Evolutionary conservation across 2,113 vertebrate genomes (phyloP).

Genomic region (Struthio camelus): DNA sequence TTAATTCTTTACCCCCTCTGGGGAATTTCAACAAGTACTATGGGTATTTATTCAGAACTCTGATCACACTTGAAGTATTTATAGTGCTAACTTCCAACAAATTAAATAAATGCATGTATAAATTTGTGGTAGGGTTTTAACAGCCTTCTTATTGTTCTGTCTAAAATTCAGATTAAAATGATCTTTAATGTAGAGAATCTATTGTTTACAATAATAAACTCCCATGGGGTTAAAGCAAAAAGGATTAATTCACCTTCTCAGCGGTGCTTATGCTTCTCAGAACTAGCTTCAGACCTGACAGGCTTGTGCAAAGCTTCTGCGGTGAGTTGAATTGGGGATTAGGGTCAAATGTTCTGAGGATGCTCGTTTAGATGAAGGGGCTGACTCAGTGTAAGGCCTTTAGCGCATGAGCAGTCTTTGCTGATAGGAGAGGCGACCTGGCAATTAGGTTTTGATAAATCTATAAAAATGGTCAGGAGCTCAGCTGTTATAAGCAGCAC

Average conservation of each 20-base stretch:
- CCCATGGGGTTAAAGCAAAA: background rate
- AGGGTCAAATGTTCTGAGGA: background rate
- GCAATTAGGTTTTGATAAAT: too few species aligned
- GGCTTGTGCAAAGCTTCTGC: background rate
- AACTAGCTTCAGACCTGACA: too few species aligned
- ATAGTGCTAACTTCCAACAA: background rate
- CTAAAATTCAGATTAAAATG: background rate
- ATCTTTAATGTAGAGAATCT: background rate
- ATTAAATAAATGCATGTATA: background rate
- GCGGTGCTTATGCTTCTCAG: background rate
- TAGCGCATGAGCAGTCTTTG: background rate
- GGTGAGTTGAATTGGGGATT: background rate
- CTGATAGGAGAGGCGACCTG: too few species aligned
- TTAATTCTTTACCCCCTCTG: background rate
- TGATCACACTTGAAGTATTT: background rate
- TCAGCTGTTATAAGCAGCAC: too few species aligned
- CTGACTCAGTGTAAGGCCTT: background rate
- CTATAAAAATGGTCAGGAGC: too few species aligned
- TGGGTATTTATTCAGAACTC: background rate
- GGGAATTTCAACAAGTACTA: background rate
- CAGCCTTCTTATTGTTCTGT: background rate
- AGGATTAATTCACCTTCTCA: background rate
- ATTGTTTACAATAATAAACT: background rate
- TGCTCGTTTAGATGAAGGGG: background rate
- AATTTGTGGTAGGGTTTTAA: background rate